Base-by-base conservation (phyloP, 2,113 vertebrate species). In the Microcebus ravelobensis region DNA sequence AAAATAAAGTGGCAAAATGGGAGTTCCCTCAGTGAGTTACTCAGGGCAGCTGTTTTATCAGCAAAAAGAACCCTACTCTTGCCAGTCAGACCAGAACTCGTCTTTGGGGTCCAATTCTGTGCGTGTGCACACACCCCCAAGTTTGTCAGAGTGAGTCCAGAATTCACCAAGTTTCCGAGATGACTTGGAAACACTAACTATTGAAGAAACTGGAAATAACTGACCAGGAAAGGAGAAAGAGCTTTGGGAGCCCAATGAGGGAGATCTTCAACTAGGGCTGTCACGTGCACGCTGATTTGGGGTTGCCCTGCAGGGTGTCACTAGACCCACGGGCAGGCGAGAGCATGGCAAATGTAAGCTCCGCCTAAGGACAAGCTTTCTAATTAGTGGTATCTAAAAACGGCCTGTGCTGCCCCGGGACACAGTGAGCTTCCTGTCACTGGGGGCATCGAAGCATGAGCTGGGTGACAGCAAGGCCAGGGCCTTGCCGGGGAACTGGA, bases 171-270 rank as follows among this genome's bases (percentile, higher is more conserved):
- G 9, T 9, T 68, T 89, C 94, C 42, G 15, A 93, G 50, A n/a
- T 57, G 8, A 80, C n/a, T 83, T 59, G 45, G 70, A 83, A 94
- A n/a, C 68, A 89, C 74, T 39, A 70, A 87, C 55, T 87, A 31
- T 48, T 52, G 36, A 31, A 76, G 76, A 68, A 79, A 77, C 10
- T 61, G 90, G 36, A n/a, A 94, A 48, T 39, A 42, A 8, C 45
- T 96, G 85, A 59, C 70, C 91, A 80, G 36, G 70, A 81, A 92
- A 71, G 25, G 27, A 70, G 27, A 88, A 88, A 81, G 9, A 52
- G 29, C 45, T 65, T 34, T 59, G 48, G 8, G 50, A 70, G 31
- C 57, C 1, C 34, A 63, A 11, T 68, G 36, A 82, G 9, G 31
- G 3, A 57, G 39, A 25, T 81, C 88, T 90, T 90, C 71, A 83